Evolutionary conservation across 2,113 vertebrate species (phyloP).

Genomic region (Butorides virescens): DNA sequence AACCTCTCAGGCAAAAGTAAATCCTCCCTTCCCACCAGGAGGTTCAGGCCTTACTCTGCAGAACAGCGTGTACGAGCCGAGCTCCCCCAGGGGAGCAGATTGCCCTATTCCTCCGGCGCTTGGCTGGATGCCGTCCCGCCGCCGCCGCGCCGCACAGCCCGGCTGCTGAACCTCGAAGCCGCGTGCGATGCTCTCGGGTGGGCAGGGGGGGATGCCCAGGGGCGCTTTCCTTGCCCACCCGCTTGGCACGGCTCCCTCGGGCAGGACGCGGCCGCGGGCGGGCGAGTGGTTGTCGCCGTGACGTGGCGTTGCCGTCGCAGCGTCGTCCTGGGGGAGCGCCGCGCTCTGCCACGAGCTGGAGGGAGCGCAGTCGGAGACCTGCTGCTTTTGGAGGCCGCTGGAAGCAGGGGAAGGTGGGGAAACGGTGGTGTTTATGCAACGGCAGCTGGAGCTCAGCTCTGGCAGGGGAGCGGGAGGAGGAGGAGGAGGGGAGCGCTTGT

Average conservation of each 20-base stretch:
- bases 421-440: background rate
- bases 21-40: background rate
- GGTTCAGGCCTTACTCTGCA: background rate
- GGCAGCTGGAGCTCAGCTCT: background rate
- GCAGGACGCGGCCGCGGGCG: background rate
- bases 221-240: background rate
- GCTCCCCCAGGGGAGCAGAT: background rate
- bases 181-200: background rate
- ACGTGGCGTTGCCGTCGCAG: background rate
- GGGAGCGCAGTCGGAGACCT: background rate
- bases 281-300: background rate
- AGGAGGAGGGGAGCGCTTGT: background rate
- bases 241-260: accelerated
- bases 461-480: background rate
- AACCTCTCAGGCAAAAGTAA: constrained; percentile 18
- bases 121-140: background rate
- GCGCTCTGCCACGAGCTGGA: background rate
- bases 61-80: background rate
- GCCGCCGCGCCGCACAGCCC: background rate
- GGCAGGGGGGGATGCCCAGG: background rate
- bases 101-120: background rate
- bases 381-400: constrained; percentile 7
- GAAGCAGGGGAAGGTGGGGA: background rate
- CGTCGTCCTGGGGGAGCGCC: background rate
- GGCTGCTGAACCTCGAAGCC: accelerated